Conservation (phyloP, 2,113 vertebrate species). For the Coregonus clupeaformis region DNA sequence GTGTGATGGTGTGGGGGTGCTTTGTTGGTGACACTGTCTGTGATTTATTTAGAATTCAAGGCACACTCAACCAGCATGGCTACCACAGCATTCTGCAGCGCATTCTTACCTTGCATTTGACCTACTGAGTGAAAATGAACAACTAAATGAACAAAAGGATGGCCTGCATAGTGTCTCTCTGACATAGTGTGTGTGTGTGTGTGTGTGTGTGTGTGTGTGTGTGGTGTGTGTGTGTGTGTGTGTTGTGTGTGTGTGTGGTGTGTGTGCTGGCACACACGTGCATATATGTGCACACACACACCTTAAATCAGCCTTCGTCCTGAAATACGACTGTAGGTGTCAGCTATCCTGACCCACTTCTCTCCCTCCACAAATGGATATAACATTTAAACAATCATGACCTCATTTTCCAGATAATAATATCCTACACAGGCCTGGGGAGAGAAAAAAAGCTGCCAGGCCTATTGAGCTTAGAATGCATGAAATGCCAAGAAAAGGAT, state of each 20-base stretch:
- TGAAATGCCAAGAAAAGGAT: constrained; percentile 2
- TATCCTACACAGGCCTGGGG: not conserved
- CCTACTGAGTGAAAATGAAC: not conserved
- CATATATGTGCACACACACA: not conserved
- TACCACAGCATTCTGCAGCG: too few relatives aligned
- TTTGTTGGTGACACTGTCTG: too few relatives aligned
- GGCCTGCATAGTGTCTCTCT: not conserved
- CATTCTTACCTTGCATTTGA: constrained; percentile 12
- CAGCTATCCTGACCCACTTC: constrained; percentile 14
- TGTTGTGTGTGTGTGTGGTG: not conserved
- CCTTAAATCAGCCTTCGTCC: constrained; percentile 12
- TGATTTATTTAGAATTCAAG: too few relatives aligned
- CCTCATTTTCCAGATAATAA: constrained; percentile 41
- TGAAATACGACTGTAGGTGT: constrained; percentile 17
- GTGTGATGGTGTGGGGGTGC: too few relatives aligned
- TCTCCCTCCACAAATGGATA: constrained; percentile 15
- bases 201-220: not conserved
- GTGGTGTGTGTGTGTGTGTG: constrained; percentile 5
- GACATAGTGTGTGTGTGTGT: not conserved
- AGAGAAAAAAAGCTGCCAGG: not conserved
- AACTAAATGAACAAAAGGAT: not conserved
- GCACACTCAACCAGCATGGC: too few relatives aligned
- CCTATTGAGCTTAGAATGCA: not conserved
- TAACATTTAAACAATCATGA: constrained; percentile 29
- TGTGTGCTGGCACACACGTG: not conserved